Conservation (phyloP, 2,888 invertebrate species). For the Salticus scenicus region DNA sequence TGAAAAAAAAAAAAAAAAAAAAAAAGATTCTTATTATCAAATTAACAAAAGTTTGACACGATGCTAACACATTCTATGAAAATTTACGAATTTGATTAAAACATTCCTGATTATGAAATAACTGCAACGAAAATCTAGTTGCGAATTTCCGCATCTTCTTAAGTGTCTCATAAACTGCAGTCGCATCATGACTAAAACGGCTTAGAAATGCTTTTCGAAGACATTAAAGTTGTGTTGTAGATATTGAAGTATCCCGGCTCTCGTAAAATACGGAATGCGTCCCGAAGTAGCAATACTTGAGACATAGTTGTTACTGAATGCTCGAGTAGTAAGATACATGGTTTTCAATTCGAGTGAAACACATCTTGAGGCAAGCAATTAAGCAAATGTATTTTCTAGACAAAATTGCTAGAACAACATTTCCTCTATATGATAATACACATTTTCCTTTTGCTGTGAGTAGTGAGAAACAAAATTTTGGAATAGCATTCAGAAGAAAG, state of each 20-base stretch:
- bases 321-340: neutral
- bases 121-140: slow-evolving; percentile 1
- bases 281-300: slow-evolving; percentile 15
- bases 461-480: too few relatives aligned
- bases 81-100: neutral
- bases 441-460: too few relatives aligned
- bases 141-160: slow-evolving; percentile 5
- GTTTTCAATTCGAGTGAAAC: neutral
- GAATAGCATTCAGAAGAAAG: too few relatives aligned
- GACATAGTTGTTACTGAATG: neutral
- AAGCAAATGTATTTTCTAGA: neutral
- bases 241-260: neutral
- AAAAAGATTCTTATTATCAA: too few relatives aligned
- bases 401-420: too few relatives aligned
- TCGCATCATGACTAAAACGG: slow-evolving; percentile 11
- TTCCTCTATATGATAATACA: too few relatives aligned
- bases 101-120: neutral
- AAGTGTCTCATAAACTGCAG: slow-evolving; percentile 8
- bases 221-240: slow-evolving; percentile 2
- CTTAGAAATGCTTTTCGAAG: slow-evolving; percentile 7
- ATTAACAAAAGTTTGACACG: too few relatives aligned
- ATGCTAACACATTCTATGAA: too few relatives aligned
- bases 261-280: neutral
- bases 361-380: neutral
- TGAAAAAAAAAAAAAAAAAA: too few relatives aligned